Evolutionary conservation across 1,140 invertebrate species (phyloP).

Genomic region (Onthophagus taurus): DNA sequence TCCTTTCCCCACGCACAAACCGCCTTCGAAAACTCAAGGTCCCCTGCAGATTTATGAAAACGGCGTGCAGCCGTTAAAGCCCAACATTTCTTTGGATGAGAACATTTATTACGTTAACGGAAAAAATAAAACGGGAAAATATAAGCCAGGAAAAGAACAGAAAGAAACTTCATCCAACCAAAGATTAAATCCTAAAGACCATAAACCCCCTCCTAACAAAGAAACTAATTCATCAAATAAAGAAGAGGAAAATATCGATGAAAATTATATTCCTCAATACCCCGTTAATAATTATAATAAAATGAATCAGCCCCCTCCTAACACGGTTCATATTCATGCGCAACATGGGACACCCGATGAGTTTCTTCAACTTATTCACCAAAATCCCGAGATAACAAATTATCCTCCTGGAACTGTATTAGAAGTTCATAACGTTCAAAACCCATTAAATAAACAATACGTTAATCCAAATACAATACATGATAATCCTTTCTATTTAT

Average conservation of each 20-base stretch:
- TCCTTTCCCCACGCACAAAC: constrained; percentile 17
- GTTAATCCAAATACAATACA: constrained; percentile 7
- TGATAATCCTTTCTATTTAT: constrained; percentile 2
- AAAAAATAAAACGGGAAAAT: too few relatives aligned
- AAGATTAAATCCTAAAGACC: too few relatives aligned
- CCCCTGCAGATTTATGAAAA: constrained; percentile 32
- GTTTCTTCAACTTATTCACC: constrained; percentile 31
- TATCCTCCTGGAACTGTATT: constrained; percentile 34
- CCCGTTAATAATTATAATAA: not conserved
- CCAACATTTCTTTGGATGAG: constrained; percentile 22
- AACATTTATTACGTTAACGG: constrained; percentile 25
- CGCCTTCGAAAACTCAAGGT: constrained; percentile 30
- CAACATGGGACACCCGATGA: constrained; percentile 27
- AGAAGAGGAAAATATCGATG: not conserved
- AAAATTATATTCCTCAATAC: not conserved
- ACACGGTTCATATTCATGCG: not conserved
- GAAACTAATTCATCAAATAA: not conserved
- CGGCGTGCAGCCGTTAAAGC: constrained; percentile 12
- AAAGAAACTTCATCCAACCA: too few relatives aligned
- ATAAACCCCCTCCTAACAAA: too few relatives aligned
- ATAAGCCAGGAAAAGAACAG: too few relatives aligned
- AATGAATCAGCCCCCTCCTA: not conserved
- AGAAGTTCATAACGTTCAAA: constrained; percentile 31
- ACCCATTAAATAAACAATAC: constrained; percentile 7
- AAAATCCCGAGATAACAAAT: constrained; percentile 33